Base-by-base conservation (phyloP, 1,140 invertebrate species). In the Brachionus asplanchnoidis region DNA sequence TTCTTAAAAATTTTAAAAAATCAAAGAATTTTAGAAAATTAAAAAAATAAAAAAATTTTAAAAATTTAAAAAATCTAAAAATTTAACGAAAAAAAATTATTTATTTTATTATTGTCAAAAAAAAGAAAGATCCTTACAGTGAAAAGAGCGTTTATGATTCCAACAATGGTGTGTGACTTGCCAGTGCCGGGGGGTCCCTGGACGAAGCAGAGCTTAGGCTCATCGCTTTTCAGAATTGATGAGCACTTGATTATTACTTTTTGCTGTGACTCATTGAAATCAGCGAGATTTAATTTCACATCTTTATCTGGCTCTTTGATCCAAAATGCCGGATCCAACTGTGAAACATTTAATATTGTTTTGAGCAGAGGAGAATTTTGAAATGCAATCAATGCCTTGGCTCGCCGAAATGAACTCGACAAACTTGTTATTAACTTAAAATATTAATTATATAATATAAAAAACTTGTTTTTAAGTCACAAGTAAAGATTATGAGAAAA, bases 141-240 rank as follows among this genome's bases (percentile, higher is more conserved):
- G 60, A 50, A 60, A 20, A 82, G 56, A 17, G 79, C 50, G 28
- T 82, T 65, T 82, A 82, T 82, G 20, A 82, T 82, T 36, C 53
- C 53, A 12, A 65, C 12, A 23, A 82, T 82, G 12, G 79, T 82
- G 20, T 82, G 56, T 40, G 79, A 82, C 44, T 82, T 82, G 7
- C 79, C 79, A 6, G 79, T 82, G 17, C 79, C 79, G 0, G 79
- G 79, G 0, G 79, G 79, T 23, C 79, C 79, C 65, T 82, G 79
- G 9, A 82, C 12, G n/a, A 65, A 56, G 53, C 32, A 82, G 1
- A 82, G 42, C n/a, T 82, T 82, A 8, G 78, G 36, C n/a, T 82
- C 78, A 3, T 60, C 3, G 12, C 28, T 12, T 17, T 20, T 82
- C 9, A 82, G 14, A 4, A 82, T 82, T 36, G 78, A 82, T 11